Evolutionary conservation across 2,113 vertebrate species (phyloP).

Genomic region (Spheniscus mendiculus): DNA sequence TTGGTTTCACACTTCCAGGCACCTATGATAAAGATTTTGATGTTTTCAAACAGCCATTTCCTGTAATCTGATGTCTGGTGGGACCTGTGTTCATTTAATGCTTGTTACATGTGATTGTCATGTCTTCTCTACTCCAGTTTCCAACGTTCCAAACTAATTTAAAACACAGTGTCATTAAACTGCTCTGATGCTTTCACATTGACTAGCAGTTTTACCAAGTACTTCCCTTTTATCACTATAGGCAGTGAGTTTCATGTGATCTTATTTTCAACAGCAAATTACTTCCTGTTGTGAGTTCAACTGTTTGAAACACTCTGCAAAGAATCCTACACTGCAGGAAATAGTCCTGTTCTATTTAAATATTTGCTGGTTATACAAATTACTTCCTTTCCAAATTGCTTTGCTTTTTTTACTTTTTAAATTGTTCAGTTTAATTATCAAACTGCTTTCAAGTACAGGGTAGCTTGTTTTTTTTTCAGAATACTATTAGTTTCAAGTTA

Average conservation of each 20-base stretch:
- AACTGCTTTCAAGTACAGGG: conserved; percentile 31
- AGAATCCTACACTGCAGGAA: conserved; percentile 57
- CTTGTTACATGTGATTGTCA: not conserved
- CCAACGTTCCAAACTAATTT: not conserved
- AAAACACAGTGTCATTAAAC: not conserved
- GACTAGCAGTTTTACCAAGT: conserved; percentile 9
- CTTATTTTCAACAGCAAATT: conserved; percentile 72
- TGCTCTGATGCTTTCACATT: not conserved
- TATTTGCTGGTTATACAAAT: conserved; percentile 67
- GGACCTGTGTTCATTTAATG: not conserved
- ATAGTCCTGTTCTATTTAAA: conserved; percentile 64
- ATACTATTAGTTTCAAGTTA: conserved; percentile 13
- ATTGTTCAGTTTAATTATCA: conserved; percentile 41
- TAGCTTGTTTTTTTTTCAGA: conserved; percentile 1
- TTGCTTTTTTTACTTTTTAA: conserved; percentile 22
- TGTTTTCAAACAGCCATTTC: not conserved
- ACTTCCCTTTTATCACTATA: conserved; percentile 58
- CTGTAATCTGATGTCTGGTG: not conserved
- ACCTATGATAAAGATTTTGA: not conserved
- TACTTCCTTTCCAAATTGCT: conserved; percentile 59
- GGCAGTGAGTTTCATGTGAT: conserved; percentile 34
- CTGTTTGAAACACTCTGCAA: conserved; percentile 39
- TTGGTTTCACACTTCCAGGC: not conserved
- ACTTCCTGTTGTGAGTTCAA: conserved; percentile 68
- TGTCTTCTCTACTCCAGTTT: not conserved